Base-by-base conservation (phyloP, 2,888 invertebrate genomes). In the Trissolcus brochymenae region DNA sequence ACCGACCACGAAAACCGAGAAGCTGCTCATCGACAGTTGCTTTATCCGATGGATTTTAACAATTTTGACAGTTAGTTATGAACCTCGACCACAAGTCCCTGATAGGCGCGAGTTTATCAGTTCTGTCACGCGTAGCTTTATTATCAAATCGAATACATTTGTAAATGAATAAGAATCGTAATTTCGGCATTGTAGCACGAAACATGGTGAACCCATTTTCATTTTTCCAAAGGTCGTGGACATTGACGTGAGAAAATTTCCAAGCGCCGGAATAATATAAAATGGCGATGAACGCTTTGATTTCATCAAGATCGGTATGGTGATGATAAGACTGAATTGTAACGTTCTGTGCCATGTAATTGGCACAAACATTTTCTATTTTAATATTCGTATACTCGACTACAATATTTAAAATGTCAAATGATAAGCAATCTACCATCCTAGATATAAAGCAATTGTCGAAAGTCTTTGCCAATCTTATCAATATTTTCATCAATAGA, bases 21-120 rank as follows among this genome's bases (percentile, higher is more conserved):
- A 85, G 59, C 56, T 82, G 81, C 64, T 84, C 84, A 60, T 86
- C 84, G 35, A 86, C 83, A 35, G 86, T 25, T 25, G 25, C 6
- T 25, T 25, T 25, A 25, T 25, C 6, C 25, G 25, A 25, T 25
- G 6, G 25, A 25, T 6, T 25, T 4, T 70, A 70, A 16, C 56
- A 7, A 0, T 46, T 0, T 35, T 49, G 6, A 21, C 61, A 70
- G 80, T 81, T 64, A 79, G 49, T 6, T 1, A 73, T 66, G 19
- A 73, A 73, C 1, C 51, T 49, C 21, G 55, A 25, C 64, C 61
- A 73, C 0, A 65, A 4, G 6, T 65, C 16, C 17, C 65, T 6
- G 1, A 60, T 60, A 6, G 60, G 29, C 7, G 60, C 17, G 16
- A 60, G 35, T 60, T 35, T 60, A 19, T 60, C 60, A 14, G 3